Evolutionary conservation across 2,888 invertebrate genomes (phyloP), one percentile per base, ranked within the genome.

Genomic region (Alentia gelatinosa): DNA sequence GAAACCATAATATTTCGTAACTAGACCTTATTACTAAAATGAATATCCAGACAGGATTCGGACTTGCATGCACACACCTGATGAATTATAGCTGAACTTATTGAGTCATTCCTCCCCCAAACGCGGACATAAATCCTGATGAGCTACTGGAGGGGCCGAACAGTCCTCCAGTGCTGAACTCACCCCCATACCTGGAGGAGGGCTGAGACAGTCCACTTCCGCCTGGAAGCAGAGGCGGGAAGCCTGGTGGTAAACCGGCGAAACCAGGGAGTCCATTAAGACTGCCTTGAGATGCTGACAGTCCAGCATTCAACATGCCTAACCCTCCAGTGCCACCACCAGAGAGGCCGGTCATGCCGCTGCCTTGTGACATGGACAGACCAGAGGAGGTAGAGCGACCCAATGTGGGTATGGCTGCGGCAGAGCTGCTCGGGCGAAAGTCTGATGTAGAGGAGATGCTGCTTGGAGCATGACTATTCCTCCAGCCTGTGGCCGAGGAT

Each of bases 341-440:
- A n/a, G n/a, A n/a, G n/a, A n/a, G n/a, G 56, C n/a, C 19, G 56
- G 56, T 19, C 56, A n/a, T n/a, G 56, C 19, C 23, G 12, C 56
- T 56, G 9, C 47, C 47, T 7, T 7, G 47, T 47, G 7, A n/a
- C 33, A 30, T 74, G 9, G 33, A 74, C 7, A n/a, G 26, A 7
- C 7, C 12, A 9, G 74, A 74, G 33, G 9, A n/a, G 33, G 12
- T 74, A 7, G 33, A 26, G 74, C 9, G 33, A n/a, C 26, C n/a
- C 75, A 33, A 15, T 1, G 33, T n/a, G 33, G 75, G 37, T 33
- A 75, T 30, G n/a, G 75, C n/a, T n/a, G 83, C 12, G 4, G 30
- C 30, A 30, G 74, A 74, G 74, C 74, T 74, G 33, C 74, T 33
- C 33, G 74, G 74, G n/a, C 33, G 74, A 74, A 74, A 74, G 74